Evolutionary conservation across 1,140 invertebrate genomes (phyloP), one percentile per base, ranked within the genome.

Genomic region (Oncopodura yosiiana): DNA sequence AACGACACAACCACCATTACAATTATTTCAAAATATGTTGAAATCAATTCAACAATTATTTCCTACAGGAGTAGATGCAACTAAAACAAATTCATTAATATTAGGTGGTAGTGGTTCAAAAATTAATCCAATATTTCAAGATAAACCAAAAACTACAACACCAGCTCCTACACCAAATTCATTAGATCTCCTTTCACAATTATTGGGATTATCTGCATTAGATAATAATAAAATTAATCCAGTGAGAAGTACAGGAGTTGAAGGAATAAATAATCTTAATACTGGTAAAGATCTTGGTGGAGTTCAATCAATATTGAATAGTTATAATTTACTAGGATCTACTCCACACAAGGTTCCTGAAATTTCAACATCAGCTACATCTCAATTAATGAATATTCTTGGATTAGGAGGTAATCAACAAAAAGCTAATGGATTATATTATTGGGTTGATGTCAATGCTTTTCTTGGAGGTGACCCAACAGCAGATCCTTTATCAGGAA

Each of bases 361-460:
- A 38, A 21, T 57, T 9, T 18, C 44, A n/a, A 44, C 55, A 8
- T 53, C 55, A 3, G 60, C 50, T 21, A 37, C 59, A 14, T 51
- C 46, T 45, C 53, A 55, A 12, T 26, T 63, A 9, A 19, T 60
- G 0, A 54, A 56, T 36, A 53, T 60, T 37, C 48, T n/a, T n/a
- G n/a, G n/a, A n/a, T 58, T 43, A 42, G 38, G 12, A 58, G 46
- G 27, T 42, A 51, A 45, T 16, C 43, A 34, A 16, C 21, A 36
- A 18, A 61, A 54, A 45, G 49, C 53, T 0, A 53, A 34, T 55
- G 61, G 61, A 23, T 49, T 56, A 23, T 63, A 63, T 36, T 63
- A 60, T n/a, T 63, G 61, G 61, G 30, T 63, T 16, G 61, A 63
- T 26, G 21, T 63, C 24, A 63, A 63, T 45, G 58, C 61, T 1